Evolutionary conservation across 2,113 vertebrate species (phyloP), one percentile per base, ranked within the genome.

Genomic region (Synodontis membranacea): DNA sequence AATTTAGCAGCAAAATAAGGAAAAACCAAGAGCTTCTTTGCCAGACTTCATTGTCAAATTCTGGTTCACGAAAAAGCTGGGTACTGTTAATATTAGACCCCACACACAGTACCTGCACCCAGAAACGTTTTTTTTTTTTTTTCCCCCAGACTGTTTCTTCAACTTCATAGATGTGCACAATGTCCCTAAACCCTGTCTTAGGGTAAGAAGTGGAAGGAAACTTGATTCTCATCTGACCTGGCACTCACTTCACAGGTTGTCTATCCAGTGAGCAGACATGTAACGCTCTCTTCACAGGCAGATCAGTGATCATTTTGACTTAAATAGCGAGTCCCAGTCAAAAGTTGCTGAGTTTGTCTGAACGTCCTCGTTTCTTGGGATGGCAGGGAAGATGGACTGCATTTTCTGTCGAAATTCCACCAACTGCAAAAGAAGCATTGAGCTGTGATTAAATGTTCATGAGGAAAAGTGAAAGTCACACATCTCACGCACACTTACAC

Each of bases 331-430:
- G 88, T 97, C 96, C 97, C 97, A 99, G 88, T 93, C 93, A 37
- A 91, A 50, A 9, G 91, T 76, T 78, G 91, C 89, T 8, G 89
- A 34, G 89, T 94, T 92, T 5, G 91, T 86, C 37, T 88, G 80
- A 0, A 91, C 83, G 5, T 91, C 89, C 0, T 91, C 78, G 37
- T 88, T 94, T 94, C 95, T 97, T 28, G 96, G 96, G 93, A 98
- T 92, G 81, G 94, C 68, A 74, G 97, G 98, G 82, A 98, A 96
- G 80, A 97, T 21, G 25, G 95, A 95, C 84, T 96, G 96, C 95
- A 98, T 97, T 95, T 97, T 98, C 91, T 92, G 94, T 84, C 74
- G 93, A 90, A 98, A 98, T 90, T 99, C 97, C 84, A 94, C 92
- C 84, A 98, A 90, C 97, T 99, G 89, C 9, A 92, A 91, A 17